phyloP scores from a whole-genome alignment of 2,797 vertebrate species.

The Sebastiscus albofasciatus region DNA sequence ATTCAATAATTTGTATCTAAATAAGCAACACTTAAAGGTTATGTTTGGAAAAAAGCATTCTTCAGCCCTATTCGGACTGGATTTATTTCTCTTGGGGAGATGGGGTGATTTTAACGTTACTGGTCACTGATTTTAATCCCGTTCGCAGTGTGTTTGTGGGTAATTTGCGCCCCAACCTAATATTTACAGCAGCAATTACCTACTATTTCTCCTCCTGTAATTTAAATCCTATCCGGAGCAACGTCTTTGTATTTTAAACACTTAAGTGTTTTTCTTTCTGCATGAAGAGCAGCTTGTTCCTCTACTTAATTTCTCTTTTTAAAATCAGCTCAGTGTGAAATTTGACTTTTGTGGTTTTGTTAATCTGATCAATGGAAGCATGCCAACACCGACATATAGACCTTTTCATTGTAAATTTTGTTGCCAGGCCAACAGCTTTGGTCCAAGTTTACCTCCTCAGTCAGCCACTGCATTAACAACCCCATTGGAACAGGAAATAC shows the following conservation, averaged over 20 bases:
- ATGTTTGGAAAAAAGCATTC: background rate
- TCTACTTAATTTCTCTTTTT: background rate
- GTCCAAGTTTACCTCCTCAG: too few relatives aligned
- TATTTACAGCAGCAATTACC: background rate
- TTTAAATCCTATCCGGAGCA: background rate
- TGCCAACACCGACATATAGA: background rate
- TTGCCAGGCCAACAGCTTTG: too few relatives aligned
- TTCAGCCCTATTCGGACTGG: background rate
- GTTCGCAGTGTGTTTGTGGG: background rate
- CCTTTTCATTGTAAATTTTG: too few relatives aligned
- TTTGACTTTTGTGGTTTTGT: background rate
- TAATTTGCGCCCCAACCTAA: background rate
- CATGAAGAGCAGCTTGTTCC: background rate
- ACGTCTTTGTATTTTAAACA: background rate
- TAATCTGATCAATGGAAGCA: background rate
- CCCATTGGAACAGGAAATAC: too few relatives aligned
- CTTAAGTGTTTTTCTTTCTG: background rate
- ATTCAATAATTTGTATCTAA: background rate
- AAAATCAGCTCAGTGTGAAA: background rate
- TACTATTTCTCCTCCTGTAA: background rate
- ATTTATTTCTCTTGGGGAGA: background rate
- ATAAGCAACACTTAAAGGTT: background rate
- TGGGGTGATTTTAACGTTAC: background rate
- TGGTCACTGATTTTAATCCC: background rate
- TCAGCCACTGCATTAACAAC: too few relatives aligned